Conservation (phyloP, 1,140 invertebrate genomes). For the Pachypsylla venusta region DNA sequence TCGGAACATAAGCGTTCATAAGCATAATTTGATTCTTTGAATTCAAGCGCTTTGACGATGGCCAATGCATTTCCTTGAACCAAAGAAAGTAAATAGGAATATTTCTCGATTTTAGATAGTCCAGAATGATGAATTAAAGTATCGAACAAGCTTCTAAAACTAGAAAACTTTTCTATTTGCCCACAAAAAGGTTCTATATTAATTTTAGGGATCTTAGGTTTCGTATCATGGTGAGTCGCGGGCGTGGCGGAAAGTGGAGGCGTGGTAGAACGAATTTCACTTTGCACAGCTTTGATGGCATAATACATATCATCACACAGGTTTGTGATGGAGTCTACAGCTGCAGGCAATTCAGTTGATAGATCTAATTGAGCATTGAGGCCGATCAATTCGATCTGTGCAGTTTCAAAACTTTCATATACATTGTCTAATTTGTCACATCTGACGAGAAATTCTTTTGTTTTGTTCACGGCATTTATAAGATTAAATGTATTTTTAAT, state of each 20-base stretch:
- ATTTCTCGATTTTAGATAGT: not conserved
- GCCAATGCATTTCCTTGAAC: not conserved
- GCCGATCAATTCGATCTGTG: not conserved
- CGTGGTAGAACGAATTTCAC: not conserved
- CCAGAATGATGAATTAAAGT: not conserved
- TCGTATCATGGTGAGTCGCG: not conserved
- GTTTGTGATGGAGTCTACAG: no score
- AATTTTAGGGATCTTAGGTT: not conserved
- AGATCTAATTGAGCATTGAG: not conserved
- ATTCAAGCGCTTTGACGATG: not conserved
- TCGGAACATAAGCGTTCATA: not conserved
- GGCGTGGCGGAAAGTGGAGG: not conserved
- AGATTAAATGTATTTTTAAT: not conserved
- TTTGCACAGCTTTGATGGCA: slow-evolving; percentile 7
- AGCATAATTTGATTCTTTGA: not conserved
- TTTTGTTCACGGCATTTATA: not conserved
- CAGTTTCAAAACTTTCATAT: not conserved
- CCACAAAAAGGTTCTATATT: not conserved
- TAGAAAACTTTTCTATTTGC: not conserved
- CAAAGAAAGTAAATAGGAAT: not conserved
- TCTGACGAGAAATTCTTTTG: not conserved
- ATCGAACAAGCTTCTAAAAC: not conserved
- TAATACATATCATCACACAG: not conserved
- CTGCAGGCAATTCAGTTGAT: not conserved
- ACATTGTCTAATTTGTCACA: not conserved